Percentiles rank a stretch among this genome's conserved stretches.
Evolutionary conservation across 1,140 invertebrate genomes (phyloP).

Genomic region (Colletes gigas): DNA sequence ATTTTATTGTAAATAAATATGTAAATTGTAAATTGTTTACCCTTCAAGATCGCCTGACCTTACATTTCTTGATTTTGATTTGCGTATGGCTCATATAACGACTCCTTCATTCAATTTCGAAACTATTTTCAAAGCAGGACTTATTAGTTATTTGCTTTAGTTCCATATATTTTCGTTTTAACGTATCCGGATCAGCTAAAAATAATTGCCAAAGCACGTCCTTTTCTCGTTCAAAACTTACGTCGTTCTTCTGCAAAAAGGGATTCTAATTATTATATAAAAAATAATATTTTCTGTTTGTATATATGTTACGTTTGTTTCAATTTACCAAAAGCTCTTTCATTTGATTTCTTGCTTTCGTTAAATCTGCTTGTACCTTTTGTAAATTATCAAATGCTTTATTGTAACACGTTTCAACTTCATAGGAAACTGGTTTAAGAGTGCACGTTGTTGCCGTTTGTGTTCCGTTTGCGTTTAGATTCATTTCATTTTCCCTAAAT

Average conservation of each 20-base stretch:
- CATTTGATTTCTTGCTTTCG: constrained; percentile 48
- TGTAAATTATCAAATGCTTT: constrained; percentile 34
- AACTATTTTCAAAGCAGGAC: too few species aligned
- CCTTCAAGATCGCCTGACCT: too few species aligned
- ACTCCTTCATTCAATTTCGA: not conserved
- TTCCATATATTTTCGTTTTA: constrained; percentile 66
- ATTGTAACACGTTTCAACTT: constrained; percentile 33
- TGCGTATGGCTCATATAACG: too few species aligned
- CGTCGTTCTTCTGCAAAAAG: constrained; percentile 68
- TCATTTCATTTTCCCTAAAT: constrained; percentile 45
- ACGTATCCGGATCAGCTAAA: constrained; percentile 67
- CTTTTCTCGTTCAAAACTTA: constrained; percentile 69
- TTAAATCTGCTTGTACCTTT: constrained; percentile 41
- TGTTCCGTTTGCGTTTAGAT: constrained; percentile 35
- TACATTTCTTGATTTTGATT: too few species aligned
- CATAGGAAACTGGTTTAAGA: constrained; percentile 39
- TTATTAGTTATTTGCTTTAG: not conserved
- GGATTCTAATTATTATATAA: constrained; percentile 25
- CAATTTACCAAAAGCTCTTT: constrained; percentile 53
- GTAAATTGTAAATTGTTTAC: not conserved
- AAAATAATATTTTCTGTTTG: not conserved
- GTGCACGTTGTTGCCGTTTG: constrained; percentile 30
- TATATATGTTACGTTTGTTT: not conserved
- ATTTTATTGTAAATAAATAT: constrained; percentile 34
- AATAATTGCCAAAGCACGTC: constrained; percentile 70